Evolutionary conservation across 2,797 vertebrate species (phyloP), one percentile per base, ranked within the genome.

Genomic region (Tolypeutes matacus): DNA sequence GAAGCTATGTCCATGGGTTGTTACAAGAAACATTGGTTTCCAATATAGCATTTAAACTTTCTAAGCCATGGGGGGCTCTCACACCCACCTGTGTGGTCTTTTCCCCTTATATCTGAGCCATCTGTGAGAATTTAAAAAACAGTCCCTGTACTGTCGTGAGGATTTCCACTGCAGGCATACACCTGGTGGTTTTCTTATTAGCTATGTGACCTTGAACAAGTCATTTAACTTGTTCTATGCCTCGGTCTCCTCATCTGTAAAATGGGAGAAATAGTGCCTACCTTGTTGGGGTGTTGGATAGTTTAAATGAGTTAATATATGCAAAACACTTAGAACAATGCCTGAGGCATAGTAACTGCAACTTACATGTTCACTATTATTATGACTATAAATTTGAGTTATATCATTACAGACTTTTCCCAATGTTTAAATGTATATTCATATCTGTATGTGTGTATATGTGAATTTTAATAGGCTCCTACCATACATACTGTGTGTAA

Each of bases 401-500:
- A 60, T 85, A 25, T 84, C 27, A 73, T 83, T 95, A n/a, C 8
- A 93, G 42, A 51, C 46, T 64, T 95, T 90, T 82, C 31, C 36
- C 46, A 56, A 8, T 82, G 25, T 12, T 62, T 82, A 65, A 75
- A 84, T 87, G 34, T 34, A 64, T 77, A 7, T 82, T 64, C 31
- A 39, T 73, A 42, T 84, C 34, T 53, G 4, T 73, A 39, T 39
- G 1, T 81, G 25, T 75, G 15, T 65, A 7, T 51, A 36, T 84
- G 46, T 91, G 42, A 67, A 58, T 86, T 86, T 89, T 82, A 91
- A 89, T 86, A 86, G 60, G 42, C 18, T 87, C 34, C 51, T 88
- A 42, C 25, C n/a, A 23, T 64, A 42, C 20, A 36, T 69, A 69
- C 23, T 85, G 25, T 84, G 81, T 92, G 62, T 23, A 89, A 20